Evolutionary conservation across 2,113 vertebrate species (phyloP), one percentile per base, ranked within the genome.

Genomic region (Anhinga anhinga): DNA sequence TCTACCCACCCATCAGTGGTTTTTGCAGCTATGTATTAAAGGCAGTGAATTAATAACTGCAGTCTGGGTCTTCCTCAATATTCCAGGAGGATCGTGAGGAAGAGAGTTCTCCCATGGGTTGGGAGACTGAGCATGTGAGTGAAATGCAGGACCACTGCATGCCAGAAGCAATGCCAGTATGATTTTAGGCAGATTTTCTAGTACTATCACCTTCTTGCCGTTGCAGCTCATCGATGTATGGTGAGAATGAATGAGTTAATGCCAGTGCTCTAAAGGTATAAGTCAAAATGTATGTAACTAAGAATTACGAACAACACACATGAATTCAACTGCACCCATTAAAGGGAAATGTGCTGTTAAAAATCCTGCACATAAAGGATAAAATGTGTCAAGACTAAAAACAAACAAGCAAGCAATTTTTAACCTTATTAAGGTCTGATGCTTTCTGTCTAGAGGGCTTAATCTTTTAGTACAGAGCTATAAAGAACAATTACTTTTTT

Each of bases 401-500:
- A 79, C 72, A 94, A 96, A 87, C 86, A 93, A 91, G 38, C 44
- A 86, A 81, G 30, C 0, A 12, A 80, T 95, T 97, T 97, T 96
- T 90, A 89, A 88, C 86, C 45, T 95, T 85, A 86, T 83, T 96
- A 65, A 94, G 92, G 55, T 95, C 90, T 78, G 67, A 90, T 88
- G 59, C 42, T 47, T 96, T 93, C 81, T 95, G 55, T 85, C 47
- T 86, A 71, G 85, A 83, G 50, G 90, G 84, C 52, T 85, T 95
- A 82, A 95, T 93, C 74, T 91, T 96, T 78, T 92, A 88, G 94
- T 81, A 45, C 66, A 95, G 44, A 88, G 25, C 82, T 85, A 65
- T 91, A 91, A 58, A 79, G 72, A 96, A 93, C 65, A 96, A 95
- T 96, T 95, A 72, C 42, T 93, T 84, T 80, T 36, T 92, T 95